Conservation (phyloP, 35 echinoderm and acorn worm genomes). For the Holothuria glaberrima region DNA sequence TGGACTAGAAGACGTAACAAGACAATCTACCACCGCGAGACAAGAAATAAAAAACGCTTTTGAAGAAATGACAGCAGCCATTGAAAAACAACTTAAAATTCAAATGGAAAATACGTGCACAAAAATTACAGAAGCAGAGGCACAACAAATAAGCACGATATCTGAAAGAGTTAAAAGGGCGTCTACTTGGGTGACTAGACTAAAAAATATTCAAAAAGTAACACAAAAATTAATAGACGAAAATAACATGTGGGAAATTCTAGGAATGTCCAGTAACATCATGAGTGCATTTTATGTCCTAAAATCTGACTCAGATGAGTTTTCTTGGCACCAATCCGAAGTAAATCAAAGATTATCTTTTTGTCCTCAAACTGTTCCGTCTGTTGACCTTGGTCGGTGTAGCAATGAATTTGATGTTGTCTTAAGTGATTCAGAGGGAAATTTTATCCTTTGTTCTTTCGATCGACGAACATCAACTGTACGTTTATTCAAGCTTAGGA, state of each 20-base stretch:
- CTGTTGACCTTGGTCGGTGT: neutral
- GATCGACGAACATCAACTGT: neutral
- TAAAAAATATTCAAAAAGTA: neutral
- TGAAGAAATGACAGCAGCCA: neutral
- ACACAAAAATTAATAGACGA: neutral
- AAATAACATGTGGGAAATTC: neutral
- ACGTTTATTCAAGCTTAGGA: neutral
- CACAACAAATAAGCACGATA: neutral
- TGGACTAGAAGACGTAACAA: neutral
- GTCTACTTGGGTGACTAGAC: neutral
- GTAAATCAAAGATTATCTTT: neutral
- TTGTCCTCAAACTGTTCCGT: neutral
- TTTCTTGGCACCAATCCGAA: neutral
- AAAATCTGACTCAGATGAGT: neutral
- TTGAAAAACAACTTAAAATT: neutral
- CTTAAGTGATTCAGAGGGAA: neutral
- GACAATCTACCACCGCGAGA: too few species aligned
- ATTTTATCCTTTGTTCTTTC: neutral
- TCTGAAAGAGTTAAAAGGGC: neutral
- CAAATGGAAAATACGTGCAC: neutral
- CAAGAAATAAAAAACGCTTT: neutral
- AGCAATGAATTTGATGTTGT: neutral
- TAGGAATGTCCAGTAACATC: neutral
- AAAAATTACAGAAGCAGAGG: neutral
- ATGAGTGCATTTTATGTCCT: neutral